Evolutionary conservation across 2,113 vertebrate genomes (phyloP).

Genomic region (Clupea harengus): DNA sequence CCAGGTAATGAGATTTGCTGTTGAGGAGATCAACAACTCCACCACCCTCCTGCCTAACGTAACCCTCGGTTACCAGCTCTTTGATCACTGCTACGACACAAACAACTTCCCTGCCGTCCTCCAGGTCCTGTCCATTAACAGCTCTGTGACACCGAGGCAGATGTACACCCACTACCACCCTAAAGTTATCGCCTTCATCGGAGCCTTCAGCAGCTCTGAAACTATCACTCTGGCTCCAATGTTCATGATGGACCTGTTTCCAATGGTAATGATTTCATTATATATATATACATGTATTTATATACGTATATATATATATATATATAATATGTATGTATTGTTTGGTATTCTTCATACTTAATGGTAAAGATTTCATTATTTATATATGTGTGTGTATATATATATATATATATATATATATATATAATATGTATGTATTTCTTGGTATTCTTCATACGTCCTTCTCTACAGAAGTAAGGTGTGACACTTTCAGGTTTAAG

Average conservation of each 20-base stretch:
- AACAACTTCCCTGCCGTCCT: conserved; percentile 65
- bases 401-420: too few relatives aligned
- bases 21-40: conserved; percentile 85
- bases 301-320: too few relatives aligned
- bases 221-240: conserved; percentile 62
- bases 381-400: too few relatives aligned
- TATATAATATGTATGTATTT: too few relatives aligned
- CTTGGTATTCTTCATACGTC: too few relatives aligned
- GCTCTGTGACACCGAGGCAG: conserved; percentile 43
- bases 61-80: conserved; percentile 79
- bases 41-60: conserved; percentile 76
- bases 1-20: conserved; percentile 76
- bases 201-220: conserved; percentile 62
- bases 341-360: too few relatives aligned
- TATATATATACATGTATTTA: too few relatives aligned
- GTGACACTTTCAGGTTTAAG: too few relatives aligned
- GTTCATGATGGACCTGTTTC: conserved; percentile 72
- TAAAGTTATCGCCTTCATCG: conserved; percentile 62
- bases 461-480: too few relatives aligned
- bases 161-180: conserved; percentile 42
- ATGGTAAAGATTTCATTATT: conserved; percentile 60
- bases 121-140: conserved; percentile 51
- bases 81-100: conserved; percentile 70
- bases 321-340: too few relatives aligned
- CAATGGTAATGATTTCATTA: conserved; percentile 62